Percentiles rank a stretch among this genome's conserved stretches.
phyloP scores from a whole-genome alignment of 2,797 vertebrate genomes.

The Ceyx erithaca region DNA sequence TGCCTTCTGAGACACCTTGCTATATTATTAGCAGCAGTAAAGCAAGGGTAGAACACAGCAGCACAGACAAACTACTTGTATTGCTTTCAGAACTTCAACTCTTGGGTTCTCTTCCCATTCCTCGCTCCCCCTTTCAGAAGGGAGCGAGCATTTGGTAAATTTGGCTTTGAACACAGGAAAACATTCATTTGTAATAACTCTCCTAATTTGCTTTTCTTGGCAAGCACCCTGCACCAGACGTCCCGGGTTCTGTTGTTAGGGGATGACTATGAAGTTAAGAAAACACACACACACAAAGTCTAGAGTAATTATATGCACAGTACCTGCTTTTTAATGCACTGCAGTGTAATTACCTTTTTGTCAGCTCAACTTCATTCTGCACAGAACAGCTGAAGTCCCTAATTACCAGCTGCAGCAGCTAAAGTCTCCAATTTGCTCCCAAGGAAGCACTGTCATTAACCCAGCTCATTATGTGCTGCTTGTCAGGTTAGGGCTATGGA shows the following conservation, averaged over 20 bases:
- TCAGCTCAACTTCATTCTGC: conserved; percentile 47
- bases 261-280: conserved; percentile 19
- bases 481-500: conserved; percentile 45
- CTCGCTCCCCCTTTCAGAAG: background rate
- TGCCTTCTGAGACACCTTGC: background rate
- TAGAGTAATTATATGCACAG: background rate
- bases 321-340: conserved; percentile 34
- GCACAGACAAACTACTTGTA: background rate
- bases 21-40: background rate
- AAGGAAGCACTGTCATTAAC: conserved; percentile 66
- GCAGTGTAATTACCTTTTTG: conserved; percentile 63
- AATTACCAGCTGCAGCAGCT: conserved; percentile 62
- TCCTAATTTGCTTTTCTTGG: conserved; percentile 54
- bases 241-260: conserved; percentile 28
- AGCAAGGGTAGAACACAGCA: background rate
- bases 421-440: conserved; percentile 60
- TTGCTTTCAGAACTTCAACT: background rate
- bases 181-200: background rate
- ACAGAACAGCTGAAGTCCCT: conserved; percentile 68
- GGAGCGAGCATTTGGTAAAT: background rate
- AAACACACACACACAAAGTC: conserved; percentile 4
- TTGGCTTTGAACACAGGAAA: conserved; percentile 38
- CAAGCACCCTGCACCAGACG: background rate
- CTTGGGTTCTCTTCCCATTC: background rate
- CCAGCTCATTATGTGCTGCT: conserved; percentile 50